These are phyloP conservation scores for Eremophila alpestris DNA, from an alignment of 2,797 vertebrate genomes.

Conservation along the genomic window DNA sequence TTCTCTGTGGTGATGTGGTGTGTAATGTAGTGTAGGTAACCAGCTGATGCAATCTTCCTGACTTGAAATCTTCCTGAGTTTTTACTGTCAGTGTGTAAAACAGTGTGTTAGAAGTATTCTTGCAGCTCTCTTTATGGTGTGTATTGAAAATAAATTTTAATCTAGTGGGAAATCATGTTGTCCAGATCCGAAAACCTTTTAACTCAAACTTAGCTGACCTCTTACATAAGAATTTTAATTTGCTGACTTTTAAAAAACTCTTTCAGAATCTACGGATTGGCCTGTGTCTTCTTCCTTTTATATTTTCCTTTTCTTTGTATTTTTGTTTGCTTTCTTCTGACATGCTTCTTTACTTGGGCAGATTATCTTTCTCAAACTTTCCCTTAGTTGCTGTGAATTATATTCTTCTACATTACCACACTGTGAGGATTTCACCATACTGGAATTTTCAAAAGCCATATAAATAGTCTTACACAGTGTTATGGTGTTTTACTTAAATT, in stretches of 20 bases:
- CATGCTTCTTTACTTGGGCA: not conserved
- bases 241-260: not conserved
- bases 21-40: not conserved
- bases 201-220: not conserved
- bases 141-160: not conserved
- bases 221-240: not conserved
- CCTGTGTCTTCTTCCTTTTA: not conserved
- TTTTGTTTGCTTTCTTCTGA: not conserved
- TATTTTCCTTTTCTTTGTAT: fast-evolving
- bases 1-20: not conserved
- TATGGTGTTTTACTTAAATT: not conserved
- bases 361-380: not conserved
- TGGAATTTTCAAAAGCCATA: not conserved
- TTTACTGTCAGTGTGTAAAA: not conserved
- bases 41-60: not conserved
- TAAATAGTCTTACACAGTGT: not conserved
- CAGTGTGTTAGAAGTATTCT: not conserved
- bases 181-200: not conserved
- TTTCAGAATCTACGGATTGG: not conserved
- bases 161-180: not conserved
- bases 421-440: not conserved
- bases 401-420: not conserved
- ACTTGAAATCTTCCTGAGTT: not conserved
- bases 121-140: not conserved
- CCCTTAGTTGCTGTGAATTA: not conserved